These are phyloP conservation scores for Umimayanthus chanpuru DNA, from an alignment of 92 coral and sea anemone genomes.

Conservation along the genomic window DNA sequence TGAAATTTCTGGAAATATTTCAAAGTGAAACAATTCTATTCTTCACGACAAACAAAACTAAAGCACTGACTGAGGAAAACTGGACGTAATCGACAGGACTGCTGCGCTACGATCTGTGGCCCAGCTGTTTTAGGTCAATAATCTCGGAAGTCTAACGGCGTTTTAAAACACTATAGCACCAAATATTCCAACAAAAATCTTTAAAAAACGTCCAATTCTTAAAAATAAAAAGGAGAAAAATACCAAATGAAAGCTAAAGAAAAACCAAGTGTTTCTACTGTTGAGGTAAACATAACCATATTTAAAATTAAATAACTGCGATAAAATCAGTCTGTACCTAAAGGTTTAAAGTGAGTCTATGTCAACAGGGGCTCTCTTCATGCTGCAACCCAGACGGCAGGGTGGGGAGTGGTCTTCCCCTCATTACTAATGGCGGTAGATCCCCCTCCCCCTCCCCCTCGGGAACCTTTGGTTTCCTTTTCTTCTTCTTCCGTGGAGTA, in stretches of 20 bases:
- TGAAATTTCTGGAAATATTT: neutral
- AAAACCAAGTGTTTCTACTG: neutral
- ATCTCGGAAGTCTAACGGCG: too few species aligned
- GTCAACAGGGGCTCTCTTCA: constrained; percentile 15
- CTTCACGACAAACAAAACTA: too few species aligned
- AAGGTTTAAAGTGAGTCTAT: neutral
- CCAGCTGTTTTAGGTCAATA: too few species aligned
- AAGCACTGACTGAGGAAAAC: too few species aligned
- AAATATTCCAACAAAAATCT: too few species aligned
- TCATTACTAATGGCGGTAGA: constrained; percentile 30
- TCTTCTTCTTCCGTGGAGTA: constrained; percentile 36
- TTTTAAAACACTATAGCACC: too few species aligned
- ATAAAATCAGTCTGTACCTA: neutral
- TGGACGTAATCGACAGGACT: too few species aligned
- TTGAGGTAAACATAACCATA: too few species aligned
- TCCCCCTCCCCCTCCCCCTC: constrained; percentile 23
- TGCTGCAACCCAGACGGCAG: neutral
- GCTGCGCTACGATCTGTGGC: too few species aligned
- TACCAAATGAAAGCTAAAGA: neutral
- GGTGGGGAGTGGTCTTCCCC: constrained; percentile 30
- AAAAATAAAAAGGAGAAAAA: too few species aligned
- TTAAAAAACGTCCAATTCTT: too few species aligned
- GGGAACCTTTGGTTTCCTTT: constrained; percentile 17
- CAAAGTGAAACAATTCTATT: too few species aligned
- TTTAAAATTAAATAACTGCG: neutral